These are phyloP conservation scores for Pogonognathellus flavescens DNA, from an alignment of 1,140 invertebrate genomes.

Conservation along the genomic window DNA sequence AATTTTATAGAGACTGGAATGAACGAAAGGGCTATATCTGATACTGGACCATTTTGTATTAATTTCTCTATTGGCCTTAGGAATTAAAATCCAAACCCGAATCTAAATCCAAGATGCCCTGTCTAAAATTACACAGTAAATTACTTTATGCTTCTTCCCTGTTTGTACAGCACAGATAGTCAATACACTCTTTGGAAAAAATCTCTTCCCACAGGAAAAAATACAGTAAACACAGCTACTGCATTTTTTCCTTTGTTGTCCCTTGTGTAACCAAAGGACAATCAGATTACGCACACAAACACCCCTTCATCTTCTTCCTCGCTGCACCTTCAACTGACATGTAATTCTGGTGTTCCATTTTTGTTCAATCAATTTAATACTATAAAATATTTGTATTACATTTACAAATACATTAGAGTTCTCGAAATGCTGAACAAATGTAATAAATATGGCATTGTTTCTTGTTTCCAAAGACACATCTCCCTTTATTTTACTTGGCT, in stretches of 20 bases:
- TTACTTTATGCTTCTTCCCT: background rate
- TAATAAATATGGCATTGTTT: too few species aligned
- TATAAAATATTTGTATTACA: too few species aligned
- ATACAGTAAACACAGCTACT: constrained; percentile 3
- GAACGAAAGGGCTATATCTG: too few species aligned
- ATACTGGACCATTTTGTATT: background rate
- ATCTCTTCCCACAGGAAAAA: constrained; percentile 36
- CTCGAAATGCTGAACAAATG: too few species aligned
- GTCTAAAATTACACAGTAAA: background rate
- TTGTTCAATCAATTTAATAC: too few species aligned
- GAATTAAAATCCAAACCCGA: constrained; percentile 8
- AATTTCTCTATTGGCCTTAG: constrained; percentile 24
- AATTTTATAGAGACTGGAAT: background rate
- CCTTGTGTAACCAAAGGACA: background rate
- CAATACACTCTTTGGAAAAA: constrained; percentile 6
- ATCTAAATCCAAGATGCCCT: background rate
- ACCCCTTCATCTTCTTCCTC: too few species aligned
- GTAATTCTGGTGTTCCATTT: too few species aligned
- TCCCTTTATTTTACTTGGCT: too few species aligned
- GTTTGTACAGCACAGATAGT: background rate
- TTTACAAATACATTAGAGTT: too few species aligned
- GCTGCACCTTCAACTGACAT: too few species aligned
- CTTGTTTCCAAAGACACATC: too few species aligned
- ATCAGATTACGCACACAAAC: constrained; percentile 10
- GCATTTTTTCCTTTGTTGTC: background rate